Base-by-base conservation (phyloP, 2,113 vertebrate species). In the Ciconia stormi region DNA sequence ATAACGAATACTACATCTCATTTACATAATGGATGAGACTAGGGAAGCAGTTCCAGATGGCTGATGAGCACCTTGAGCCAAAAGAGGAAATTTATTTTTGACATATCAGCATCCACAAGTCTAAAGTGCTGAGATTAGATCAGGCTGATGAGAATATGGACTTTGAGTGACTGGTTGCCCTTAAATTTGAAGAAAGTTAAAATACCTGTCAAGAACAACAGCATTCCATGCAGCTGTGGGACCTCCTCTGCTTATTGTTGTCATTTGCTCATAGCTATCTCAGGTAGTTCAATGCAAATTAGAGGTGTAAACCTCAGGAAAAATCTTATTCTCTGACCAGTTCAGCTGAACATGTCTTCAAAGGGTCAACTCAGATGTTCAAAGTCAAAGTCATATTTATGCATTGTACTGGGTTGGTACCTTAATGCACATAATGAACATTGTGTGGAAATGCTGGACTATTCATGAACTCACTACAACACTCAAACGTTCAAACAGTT, bases 21-120 rank as follows among this genome's bases (percentile, higher is more conserved):
- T 98, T 97, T 98, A 94, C 96, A 98, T 98, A 98, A 97, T 93
- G 90, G 90, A 97, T 98, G 97, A 97, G 90, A 78, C 58, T 83
- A 34, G 38, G 56, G 70, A 97, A 95, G 87, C 53, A 93, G 91
- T 95, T 98, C 97, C 97, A 98, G 97, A 97, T 98, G 98, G 97
- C 79, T 94, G 94, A 96, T 96, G 87, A 97, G 67, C 82, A 98
- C 96, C 97, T 98, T 96, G 96, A 98, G 93, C 96, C 96, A 97
- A 97, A 96, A 97, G 78, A 78, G 61, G 36, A 69, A 49, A 4
- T 71, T 49, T 91, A 84, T 73, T 90, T 86, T 53, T 70, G 38
- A 71, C 62, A 11, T 66, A 72, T 79, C 77, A 81, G 46, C 58
- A 81, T 89, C 56, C 53, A 62, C 14, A 90, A 47, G 42, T 74